Percentiles rank a stretch among this genome's conserved stretches.
These are phyloP conservation scores for Allophyes oxyacanthae DNA, from an alignment of 2,888 invertebrate species.

Conservation along the genomic window DNA sequence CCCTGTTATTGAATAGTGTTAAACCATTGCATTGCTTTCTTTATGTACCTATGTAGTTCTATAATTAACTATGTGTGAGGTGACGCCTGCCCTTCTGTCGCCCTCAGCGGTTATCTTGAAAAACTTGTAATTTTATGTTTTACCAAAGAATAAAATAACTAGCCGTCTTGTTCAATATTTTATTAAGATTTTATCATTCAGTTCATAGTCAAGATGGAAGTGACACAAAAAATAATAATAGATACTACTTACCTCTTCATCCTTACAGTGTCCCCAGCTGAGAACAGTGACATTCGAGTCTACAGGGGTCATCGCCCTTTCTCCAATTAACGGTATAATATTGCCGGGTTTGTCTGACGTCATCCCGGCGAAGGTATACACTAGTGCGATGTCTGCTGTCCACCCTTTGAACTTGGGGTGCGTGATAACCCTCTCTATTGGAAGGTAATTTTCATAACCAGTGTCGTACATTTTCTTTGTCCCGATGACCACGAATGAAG, in stretches of 20 bases:
- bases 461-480: conserved; percentile 73
- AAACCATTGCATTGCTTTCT: too few species aligned
- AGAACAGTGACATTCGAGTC: conserved; percentile 70
- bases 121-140: too few species aligned
- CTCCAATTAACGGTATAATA: conserved; percentile 64
- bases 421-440: conserved; percentile 71
- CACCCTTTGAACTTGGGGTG: conserved; percentile 70
- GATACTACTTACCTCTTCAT: conserved; percentile 32
- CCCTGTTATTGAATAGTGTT: too few species aligned
- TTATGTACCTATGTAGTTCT: too few species aligned
- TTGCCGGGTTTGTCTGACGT: conserved; percentile 72
- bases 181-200: too few species aligned
- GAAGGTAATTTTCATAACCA: conserved; percentile 77
- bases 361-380: conserved; percentile 76
- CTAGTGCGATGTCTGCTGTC: conserved; percentile 72
- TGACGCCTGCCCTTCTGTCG: too few species aligned
- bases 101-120: too few species aligned
- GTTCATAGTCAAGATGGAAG: too few species aligned
- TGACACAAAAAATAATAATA: too few species aligned
- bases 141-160: too few species aligned
- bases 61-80: too few species aligned
- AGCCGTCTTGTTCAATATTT: too few species aligned
- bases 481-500: conserved; percentile 76
- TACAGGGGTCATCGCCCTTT: conserved; percentile 58
- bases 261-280: conserved; percentile 68